phyloP scores from a whole-genome alignment of 2,113 vertebrate species.

The Lycocorax pyrrhopterus region DNA sequence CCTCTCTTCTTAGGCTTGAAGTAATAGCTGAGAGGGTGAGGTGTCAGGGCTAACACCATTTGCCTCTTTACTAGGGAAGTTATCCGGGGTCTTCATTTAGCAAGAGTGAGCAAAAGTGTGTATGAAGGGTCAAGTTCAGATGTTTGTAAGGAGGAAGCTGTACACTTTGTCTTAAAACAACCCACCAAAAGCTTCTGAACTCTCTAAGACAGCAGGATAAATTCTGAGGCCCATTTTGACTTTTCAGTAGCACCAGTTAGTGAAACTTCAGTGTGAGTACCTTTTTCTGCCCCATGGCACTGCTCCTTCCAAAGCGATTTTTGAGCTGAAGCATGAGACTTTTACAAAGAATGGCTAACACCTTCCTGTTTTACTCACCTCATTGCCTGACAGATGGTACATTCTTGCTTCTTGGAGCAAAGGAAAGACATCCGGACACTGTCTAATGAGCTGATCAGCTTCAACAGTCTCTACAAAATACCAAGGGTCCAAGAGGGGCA shows the following conservation, averaged over 20 bases:
- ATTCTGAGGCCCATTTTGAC: background rate
- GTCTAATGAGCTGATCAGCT: slow-evolving; percentile 83
- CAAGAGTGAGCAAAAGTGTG: background rate
- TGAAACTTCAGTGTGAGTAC: background rate
- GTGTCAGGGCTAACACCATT: background rate
- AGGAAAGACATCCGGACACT: slow-evolving; percentile 85
- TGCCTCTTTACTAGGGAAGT: background rate
- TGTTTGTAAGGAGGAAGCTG: background rate
- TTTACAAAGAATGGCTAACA: background rate
- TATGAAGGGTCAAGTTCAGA: background rate
- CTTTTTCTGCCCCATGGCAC: background rate
- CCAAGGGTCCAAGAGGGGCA: slow-evolving; percentile 90
- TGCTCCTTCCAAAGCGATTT: background rate
- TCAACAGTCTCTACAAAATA: slow-evolving; percentile 94
- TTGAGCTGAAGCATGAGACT: background rate
- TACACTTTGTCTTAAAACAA: background rate
- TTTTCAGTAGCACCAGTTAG: background rate
- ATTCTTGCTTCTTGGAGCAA: slow-evolving; percentile 89
- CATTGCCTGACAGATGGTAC: slow-evolving; percentile 91
- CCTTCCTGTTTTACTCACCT: slow-evolving; percentile 75
- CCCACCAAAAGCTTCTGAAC: background rate
- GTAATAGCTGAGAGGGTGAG: background rate
- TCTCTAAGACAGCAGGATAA: background rate
- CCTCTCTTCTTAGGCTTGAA: background rate
- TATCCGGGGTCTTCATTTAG: background rate